Evolutionary conservation across 2,888 invertebrate species (phyloP), one percentile per base, ranked within the genome.

Genomic region (Platerodrilus igneus): DNA sequence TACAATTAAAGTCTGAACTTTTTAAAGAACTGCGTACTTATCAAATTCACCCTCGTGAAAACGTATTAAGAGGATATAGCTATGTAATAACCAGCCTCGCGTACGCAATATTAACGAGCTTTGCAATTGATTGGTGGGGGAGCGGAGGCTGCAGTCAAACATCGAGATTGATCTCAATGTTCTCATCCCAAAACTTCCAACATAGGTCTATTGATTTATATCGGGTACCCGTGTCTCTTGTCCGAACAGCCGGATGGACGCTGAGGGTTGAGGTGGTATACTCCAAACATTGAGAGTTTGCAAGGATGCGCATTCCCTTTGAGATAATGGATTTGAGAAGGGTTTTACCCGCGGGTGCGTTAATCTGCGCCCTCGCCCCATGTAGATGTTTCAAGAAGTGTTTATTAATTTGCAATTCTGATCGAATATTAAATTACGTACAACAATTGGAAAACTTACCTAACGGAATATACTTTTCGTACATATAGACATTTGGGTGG

Each of bases 131-230:
- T 50, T 45, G 47, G 38, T 45, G 37, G 32, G 39, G 36, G 37
- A 29, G 30, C 26, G 34, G 50, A 48, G 51, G 52, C 47, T n/a
- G 55, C 57, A 58, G 58, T 59, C 60, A 60, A 62, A 61, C 62
- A 61, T 61, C 58, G 60, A 60, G 59, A 61, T 62, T 60, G 60
- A 58, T 57, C 55, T 55, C 49, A 48, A 50, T 50, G 48, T 52
- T 40, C 40, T 40, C 44, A 34, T 38, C 46, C 50, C 55, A 47
- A 50, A 51, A 54, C 49, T 43, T 55, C 56, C 53, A 53, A 52
- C 57, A 62, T 62, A 55, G 59, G 59, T 61, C 61, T 63, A 63
- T 63, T 63, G 63, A 63, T 63, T 62, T 62, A 62, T 62, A 60
- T 59, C 51, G 56, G 56, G 57, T 57, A 53, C 56, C 53, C 55